Evolutionary conservation across 2,113 vertebrate genomes (phyloP).

Genomic region (Charadrius vociferus): DNA sequence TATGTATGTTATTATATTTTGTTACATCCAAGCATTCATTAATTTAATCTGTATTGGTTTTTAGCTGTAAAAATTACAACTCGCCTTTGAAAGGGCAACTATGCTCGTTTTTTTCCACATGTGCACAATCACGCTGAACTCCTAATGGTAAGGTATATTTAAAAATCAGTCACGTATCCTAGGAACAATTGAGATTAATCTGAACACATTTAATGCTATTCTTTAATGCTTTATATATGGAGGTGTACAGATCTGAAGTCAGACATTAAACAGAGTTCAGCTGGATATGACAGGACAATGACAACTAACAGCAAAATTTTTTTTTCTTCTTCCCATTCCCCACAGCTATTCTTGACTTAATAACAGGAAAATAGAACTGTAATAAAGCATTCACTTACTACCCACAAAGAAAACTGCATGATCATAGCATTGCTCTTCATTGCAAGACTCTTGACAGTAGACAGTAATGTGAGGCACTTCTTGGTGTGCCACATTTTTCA

Average conservation of each 20-base stretch:
- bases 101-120: background rate
- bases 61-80: background rate
- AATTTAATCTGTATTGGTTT: background rate
- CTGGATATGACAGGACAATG: background rate
- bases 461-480: background rate
- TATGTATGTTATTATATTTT: background rate
- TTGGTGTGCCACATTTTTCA: background rate
- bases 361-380: background rate
- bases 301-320: background rate
- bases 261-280: background rate
- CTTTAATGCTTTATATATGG: background rate
- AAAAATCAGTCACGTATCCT: background rate
- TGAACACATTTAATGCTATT: background rate
- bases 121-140: background rate
- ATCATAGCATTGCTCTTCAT: rapidly evolving
- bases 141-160: background rate
- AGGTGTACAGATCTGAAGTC: background rate
- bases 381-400: slow-evolving; percentile 66
- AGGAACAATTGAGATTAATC: background rate
- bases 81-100: background rate
- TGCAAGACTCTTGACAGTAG: background rate
- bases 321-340: rapidly evolving
- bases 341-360: background rate
- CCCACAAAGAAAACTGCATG: slow-evolving; percentile 50
- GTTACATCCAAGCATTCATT: background rate